Base-by-base conservation (phyloP, 2,797 vertebrate species). In the Perdix hodgsoniae region DNA sequence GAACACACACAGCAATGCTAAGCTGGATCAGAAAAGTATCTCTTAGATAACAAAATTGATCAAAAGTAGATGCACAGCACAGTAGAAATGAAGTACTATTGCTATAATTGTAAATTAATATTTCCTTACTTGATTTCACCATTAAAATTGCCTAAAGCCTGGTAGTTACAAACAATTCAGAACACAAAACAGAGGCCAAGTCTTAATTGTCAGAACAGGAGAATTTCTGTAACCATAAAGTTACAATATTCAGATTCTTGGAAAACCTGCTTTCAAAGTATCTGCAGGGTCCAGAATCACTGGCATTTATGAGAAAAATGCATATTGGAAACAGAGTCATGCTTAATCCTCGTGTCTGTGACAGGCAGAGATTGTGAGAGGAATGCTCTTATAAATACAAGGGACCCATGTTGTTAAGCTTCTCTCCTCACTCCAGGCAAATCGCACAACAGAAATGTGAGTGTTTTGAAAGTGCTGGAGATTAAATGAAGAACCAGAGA, bases 311-410 rank as follows among this genome's bases (percentile, higher is more conserved):
- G 18, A 88, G 33, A 93, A 65, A 47, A 82, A 81, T n/a, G 80
- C 2, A 31, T 61, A 66, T 29, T 74, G 89, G 57, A 92, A 86
- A 93, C 72, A 90, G 79, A 88, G 33, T 11, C 0, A 0, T 52
- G 65, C 88, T 91, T 91, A 94, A 95, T 95, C 91, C 72, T 91
- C 76, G 70, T 0, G 0, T 69, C 83, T 91, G 44, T 83, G 78
- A 75, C 64, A 93, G 83, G 67, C 89, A 77, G 75, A 76, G 70
- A 91, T 57, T 1, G 2, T 44, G 73, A 83, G 67, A 88, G 54
- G 73, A 97, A 80, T 73, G 78, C 31, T 94, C 79, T 95, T 90
- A 90, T 60, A 92, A 93, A 92, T 93, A 89, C 81, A 95, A 93
- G 56, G 47, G 49, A 83, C 67, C 39, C 70, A 72, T 70, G 75